Base-by-base conservation (phyloP, 2,888 invertebrate genomes). In the Smittia sp. region DNA sequence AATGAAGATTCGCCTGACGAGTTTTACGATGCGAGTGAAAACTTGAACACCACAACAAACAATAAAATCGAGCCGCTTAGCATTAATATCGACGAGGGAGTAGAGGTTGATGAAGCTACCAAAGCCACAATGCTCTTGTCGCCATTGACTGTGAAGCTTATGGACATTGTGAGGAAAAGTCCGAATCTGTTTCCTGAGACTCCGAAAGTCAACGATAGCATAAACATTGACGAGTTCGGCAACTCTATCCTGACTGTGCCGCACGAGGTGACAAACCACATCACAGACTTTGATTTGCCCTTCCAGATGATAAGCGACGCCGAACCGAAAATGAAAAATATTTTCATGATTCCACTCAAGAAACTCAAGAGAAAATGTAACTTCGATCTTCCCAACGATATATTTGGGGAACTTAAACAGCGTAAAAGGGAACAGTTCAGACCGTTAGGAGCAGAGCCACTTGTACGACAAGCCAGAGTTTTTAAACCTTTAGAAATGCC, bases 321-420 rank as follows among this genome's bases (percentile, higher is more conserved):
- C 2, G 54, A 69, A 27, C 18, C 9, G 7, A 1, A 41, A 27
- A 54, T 69, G 52, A 54, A 54, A 18, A 69, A 69, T 20, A 69
- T 69, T 27, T 69, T 69, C 24, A 24, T 69, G 25, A 9, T 69
- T 25, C 69, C 69, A 15, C n/a, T 69, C 1, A 69, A 69, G 22
- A 69, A 24, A 7, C 27, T 69, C 25, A 69, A 69, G 25, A 52
- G 54, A 18, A 69, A 69, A 18, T 69, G 54, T 25, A n/a, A 13
- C 0, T 69, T 69, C 20, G 54, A 69, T 20, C 11, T 69, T 7
- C 69, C 69, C 20, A 41, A 69, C 13, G 41, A 41, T 41, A 54
- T 54, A 24, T 69, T 27, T 27, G 41, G 54, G 27, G 69, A 69
- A 6, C 13, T 69, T 22, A 69, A 69, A 11, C 27, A 32, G n/a